Evolutionary conservation across 30 jellyfish, hydroid and myxozoan species (phyloP).

Genomic region (Haliclystus octoradiatus): DNA sequence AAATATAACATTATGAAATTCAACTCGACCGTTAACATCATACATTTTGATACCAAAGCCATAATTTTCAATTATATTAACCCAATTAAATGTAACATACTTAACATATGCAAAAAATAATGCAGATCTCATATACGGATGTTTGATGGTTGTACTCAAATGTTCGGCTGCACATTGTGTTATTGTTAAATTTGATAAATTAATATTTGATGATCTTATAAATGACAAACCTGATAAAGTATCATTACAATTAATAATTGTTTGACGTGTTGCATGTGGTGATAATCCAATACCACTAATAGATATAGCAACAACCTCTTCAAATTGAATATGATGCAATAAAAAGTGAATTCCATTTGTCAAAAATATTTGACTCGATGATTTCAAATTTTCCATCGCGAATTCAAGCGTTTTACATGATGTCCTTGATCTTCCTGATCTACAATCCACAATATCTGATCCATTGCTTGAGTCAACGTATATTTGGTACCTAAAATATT

Average conservation of each 20-base stretch:
- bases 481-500: too few relatives aligned
- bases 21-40: background rate
- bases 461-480: background rate
- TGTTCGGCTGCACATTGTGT: conserved; percentile 20
- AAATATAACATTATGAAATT: conserved; percentile 3
- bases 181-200: conserved; percentile 9
- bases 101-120: conserved; percentile 24
- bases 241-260: conserved; percentile 16
- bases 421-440: conserved; percentile 4
- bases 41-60: background rate
- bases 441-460: background rate
- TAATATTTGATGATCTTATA: conserved; percentile 11
- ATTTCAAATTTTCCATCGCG: conserved; percentile 30
- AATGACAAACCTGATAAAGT: conserved; percentile 29
- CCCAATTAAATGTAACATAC: conserved; percentile 6
- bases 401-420: conserved; percentile 49
- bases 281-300: conserved; percentile 15
- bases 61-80: background rate
- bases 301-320: conserved; percentile 5
- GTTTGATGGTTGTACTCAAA: conserved; percentile 2
- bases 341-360: conserved; percentile 16
- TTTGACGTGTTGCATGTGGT: too few relatives aligned
- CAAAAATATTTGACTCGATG: conserved; percentile 10
- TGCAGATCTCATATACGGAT: conserved; percentile 11
- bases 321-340: conserved; percentile 6